Conservation (phyloP, 2,888 invertebrate species). For the Cordylochernes scorpioides region DNA sequence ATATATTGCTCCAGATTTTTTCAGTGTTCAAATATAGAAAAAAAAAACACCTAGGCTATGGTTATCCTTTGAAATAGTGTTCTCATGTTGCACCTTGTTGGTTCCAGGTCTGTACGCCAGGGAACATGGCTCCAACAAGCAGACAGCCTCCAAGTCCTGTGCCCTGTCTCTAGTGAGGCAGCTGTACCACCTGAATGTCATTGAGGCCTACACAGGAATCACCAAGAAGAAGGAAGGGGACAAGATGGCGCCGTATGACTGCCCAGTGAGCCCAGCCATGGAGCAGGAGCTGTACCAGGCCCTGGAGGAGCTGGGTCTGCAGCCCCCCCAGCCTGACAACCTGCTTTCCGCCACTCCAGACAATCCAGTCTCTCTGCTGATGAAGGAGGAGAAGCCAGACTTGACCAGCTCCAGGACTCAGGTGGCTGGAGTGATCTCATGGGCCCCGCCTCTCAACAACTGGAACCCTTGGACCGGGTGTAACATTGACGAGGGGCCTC, state of each 20-base stretch:
- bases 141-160: constrained; percentile 82
- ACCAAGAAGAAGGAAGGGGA: constrained; percentile 47
- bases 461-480: constrained; percentile 95
- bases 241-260: constrained; percentile 37
- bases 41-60: too few species aligned
- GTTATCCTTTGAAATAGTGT: too few species aligned
- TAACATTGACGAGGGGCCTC: constrained; percentile 73
- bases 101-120: constrained; percentile 33
- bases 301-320: constrained; percentile 24
- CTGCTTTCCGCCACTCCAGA: too few species aligned
- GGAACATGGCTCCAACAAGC: constrained; percentile 88
- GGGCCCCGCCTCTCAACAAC: constrained; percentile 83
- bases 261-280: constrained; percentile 44
- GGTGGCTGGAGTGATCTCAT: constrained; percentile 55
- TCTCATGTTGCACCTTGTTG: background rate
- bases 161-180: constrained; percentile 81
- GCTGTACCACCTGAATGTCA: constrained; percentile 70
- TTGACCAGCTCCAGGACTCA: constrained; percentile 33
- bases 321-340: too few species aligned
- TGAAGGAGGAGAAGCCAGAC: constrained; percentile 31
- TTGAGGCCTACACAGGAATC: constrained; percentile 45
- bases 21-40: too few species aligned
- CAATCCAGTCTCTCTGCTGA: constrained; percentile 28
- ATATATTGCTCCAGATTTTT: too few species aligned
- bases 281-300: constrained; percentile 25